Evolutionary conservation across 1,140 invertebrate species (phyloP).

Genomic region (Thaumatotibia leucotreta): DNA sequence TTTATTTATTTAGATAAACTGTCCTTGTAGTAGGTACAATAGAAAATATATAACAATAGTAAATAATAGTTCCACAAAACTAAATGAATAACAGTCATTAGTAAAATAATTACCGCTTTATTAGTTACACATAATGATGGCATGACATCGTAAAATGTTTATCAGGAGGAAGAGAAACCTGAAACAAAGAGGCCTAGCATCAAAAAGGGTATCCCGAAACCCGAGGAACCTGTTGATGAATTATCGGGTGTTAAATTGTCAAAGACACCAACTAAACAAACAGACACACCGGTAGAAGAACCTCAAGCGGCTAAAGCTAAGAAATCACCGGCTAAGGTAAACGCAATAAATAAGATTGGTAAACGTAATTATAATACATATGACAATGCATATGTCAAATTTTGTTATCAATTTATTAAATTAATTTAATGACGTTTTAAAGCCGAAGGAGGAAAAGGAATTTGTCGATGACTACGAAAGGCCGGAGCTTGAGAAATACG

Average conservation of each 20-base stretch:
- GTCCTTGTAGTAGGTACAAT: too few species aligned
- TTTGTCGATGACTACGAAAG: constrained; percentile 73
- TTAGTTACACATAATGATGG: background rate
- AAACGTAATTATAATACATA: too few species aligned
- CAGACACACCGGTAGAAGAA: constrained; percentile 63
- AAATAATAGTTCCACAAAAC: background rate
- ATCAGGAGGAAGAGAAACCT: constrained; percentile 57
- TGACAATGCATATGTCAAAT: background rate
- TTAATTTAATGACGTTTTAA: constrained; percentile 26
- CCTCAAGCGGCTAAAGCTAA: constrained; percentile 55
- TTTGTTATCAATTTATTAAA: background rate
- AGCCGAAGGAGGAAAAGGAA: constrained; percentile 57
- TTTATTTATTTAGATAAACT: background rate
- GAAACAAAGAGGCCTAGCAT: constrained; percentile 71
- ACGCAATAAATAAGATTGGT: constrained; percentile 1
- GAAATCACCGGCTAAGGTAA: constrained; percentile 60
- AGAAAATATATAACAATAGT: background rate
- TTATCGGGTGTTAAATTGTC: constrained; percentile 66
- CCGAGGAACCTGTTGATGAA: constrained; percentile 77
- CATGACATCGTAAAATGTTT: constrained; percentile 27
- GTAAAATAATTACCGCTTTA: background rate
- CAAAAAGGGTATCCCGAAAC: constrained; percentile 74
- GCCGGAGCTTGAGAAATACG: constrained; percentile 73
- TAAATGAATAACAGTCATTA: background rate
- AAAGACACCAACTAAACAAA: constrained; percentile 68